Evolutionary conservation across 2,888 invertebrate species (phyloP).

Genomic region (Lottia gigantea): DNA sequence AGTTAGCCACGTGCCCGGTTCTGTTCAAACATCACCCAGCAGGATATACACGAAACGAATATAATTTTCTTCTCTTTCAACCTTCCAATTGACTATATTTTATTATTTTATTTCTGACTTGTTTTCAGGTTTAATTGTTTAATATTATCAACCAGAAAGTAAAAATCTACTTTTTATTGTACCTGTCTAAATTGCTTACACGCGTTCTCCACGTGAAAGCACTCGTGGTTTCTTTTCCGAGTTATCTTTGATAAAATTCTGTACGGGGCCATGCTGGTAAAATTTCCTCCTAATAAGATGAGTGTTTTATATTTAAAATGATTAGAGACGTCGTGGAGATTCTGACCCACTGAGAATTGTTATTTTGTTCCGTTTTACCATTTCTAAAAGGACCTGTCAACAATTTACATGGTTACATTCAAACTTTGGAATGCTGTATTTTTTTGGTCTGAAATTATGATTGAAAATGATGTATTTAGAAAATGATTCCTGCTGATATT

Average conservation of each 20-base stretch:
- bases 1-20: slow-evolving; percentile 2
- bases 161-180: background rate
- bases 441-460: slow-evolving; percentile 1
- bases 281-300: background rate
- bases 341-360: background rate
- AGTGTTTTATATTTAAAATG: background rate
- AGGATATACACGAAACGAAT: slow-evolving; percentile 4
- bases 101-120: slow-evolving; percentile 5
- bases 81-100: too few species aligned
- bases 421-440: slow-evolving; percentile 1
- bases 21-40: background rate
- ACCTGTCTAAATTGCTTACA: background rate
- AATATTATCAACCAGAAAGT: background rate
- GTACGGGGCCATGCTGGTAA: slow-evolving; percentile 4
- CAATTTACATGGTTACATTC: slow-evolving; percentile 2
- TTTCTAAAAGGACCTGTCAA: slow-evolving; percentile 8
- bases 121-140: background rate
- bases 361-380: slow-evolving; percentile 1
- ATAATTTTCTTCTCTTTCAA: background rate
- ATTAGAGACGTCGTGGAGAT: slow-evolving; percentile 4
- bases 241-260: slow-evolving; percentile 3
- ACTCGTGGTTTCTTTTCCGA: background rate
- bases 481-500: slow-evolving; percentile 3
- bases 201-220: slow-evolving; percentile 6
- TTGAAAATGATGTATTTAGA: slow-evolving; percentile 2